Percentiles rank a stretch among this genome's conserved stretches.
Conservation (phyloP, 2,797 vertebrate genomes). For the Nothura maculosa region DNA sequence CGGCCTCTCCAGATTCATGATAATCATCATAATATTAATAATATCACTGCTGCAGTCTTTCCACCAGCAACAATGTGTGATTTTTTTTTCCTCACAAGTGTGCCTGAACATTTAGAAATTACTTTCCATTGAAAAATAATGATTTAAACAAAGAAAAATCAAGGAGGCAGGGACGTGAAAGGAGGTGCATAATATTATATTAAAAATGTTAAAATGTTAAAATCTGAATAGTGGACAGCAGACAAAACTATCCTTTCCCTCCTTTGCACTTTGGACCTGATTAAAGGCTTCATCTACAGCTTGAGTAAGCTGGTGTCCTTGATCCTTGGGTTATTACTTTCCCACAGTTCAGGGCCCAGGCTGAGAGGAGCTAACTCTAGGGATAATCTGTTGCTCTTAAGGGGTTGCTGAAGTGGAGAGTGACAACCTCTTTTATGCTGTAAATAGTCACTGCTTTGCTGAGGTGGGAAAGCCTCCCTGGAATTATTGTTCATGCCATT, state of each 20-base stretch:
- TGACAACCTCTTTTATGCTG: slow-evolving; percentile 30
- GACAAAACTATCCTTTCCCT: neutral
- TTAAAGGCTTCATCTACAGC: neutral
- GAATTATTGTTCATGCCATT: neutral
- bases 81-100: neutral
- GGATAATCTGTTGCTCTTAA: slow-evolving; percentile 52
- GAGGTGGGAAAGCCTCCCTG: slow-evolving; percentile 30
- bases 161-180: neutral
- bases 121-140: neutral
- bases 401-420: slow-evolving; percentile 8
- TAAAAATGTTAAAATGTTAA: neutral
- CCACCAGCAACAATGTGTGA: neutral
- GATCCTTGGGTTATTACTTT: neutral
- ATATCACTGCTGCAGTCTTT: neutral
- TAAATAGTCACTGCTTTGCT: slow-evolving; percentile 45
- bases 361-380: neutral
- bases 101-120: neutral
- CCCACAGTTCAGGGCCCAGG: neutral
- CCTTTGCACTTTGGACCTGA: neutral
- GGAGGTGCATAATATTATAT: neutral
- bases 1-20: neutral
- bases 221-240: neutral
- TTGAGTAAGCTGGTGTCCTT: neutral
- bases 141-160: neutral
- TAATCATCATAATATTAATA: neutral